A percentile compares a stretch with the other conserved stretches of the same genome.
Conservation (phyloP, 53 echinoderm and acorn worm genomes). For the Paracentrotus lividus region DNA sequence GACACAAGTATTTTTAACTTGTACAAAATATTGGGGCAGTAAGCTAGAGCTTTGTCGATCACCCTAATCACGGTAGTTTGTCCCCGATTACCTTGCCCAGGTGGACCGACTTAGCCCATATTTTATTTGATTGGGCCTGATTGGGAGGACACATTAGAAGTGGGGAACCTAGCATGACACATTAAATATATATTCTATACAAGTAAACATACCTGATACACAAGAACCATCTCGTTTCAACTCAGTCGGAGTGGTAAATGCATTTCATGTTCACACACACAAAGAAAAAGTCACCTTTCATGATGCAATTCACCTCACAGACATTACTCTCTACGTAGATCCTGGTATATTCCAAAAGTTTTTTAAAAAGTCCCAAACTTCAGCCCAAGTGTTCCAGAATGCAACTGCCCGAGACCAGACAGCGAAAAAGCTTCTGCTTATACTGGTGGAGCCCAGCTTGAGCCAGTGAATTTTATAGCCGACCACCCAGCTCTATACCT, state of each 20-base stretch:
- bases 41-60: too few relatives aligned
- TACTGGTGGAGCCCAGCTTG: slow-evolving; percentile 30
- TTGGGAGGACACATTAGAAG: background rate
- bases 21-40: too few relatives aligned
- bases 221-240: background rate
- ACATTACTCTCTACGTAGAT: background rate
- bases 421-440: background rate
- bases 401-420: background rate
- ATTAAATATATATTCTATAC: slow-evolving; percentile 34
- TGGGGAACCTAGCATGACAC: background rate
- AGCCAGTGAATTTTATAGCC: slow-evolving; percentile 43
- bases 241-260: background rate
- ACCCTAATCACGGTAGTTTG: too few relatives aligned
- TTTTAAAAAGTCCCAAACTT: background rate
- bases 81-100: too few relatives aligned
- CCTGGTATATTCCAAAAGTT: background rate
- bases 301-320: background rate
- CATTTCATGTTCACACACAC: background rate
- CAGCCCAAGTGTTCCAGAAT: background rate
- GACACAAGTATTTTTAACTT: too few relatives aligned
- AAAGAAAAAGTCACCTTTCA: background rate
- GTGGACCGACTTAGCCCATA: too few relatives aligned
- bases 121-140: too few relatives aligned
- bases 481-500: slow-evolving; percentile 45
- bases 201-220: background rate